Base-by-base conservation (phyloP, 92 coral and sea anemone species). In the Heliopora coerulea region DNA sequence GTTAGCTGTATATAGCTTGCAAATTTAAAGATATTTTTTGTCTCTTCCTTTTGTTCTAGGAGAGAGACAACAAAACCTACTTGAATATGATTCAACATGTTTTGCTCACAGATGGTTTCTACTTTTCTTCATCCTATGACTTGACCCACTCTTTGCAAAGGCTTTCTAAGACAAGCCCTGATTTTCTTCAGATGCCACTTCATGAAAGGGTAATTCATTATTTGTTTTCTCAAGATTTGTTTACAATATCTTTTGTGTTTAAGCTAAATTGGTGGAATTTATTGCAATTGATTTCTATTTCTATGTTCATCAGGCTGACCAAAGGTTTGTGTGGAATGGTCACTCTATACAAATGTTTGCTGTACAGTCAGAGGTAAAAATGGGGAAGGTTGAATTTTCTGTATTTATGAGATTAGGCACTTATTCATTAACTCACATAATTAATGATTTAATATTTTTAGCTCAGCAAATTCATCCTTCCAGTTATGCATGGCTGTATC, bases 401-500 rank as follows among this genome's bases (percentile, higher is more conserved):
- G n/a, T n/a, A n/a, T n/a, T n/a, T n/a, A n/a, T n/a, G n/a, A n/a
- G n/a, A n/a, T n/a, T n/a, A n/a, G n/a, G n/a, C n/a, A n/a, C n/a
- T n/a, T n/a, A n/a, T n/a, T n/a, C 3, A 58, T 26, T 54, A 26
- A 33, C 8, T 12, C 32, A 42, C 74, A 61, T 34, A n/a, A n/a
- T n/a, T n/a, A n/a, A n/a, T n/a, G n/a, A 23, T 26, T 21, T 30
- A 18, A 37, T 32, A 35, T 81, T 83, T 68, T 19, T 83, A 93
- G 98, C 96, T 93, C 49, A 88, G 91, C 73, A 89, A 82, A 63
- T 93, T 93, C 79, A 89, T 87, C 60, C 91, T 93, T 14, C 98
- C 98, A 3, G 86, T 93, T 26, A 86, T 93, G 83, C 98, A 90
- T 87, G 98, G 98, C 39, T 93, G 97, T 91, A 91, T 91, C 97